Evolutionary conservation across 1,140 invertebrate genomes (phyloP).

Genomic region (Heliconius himera): DNA sequence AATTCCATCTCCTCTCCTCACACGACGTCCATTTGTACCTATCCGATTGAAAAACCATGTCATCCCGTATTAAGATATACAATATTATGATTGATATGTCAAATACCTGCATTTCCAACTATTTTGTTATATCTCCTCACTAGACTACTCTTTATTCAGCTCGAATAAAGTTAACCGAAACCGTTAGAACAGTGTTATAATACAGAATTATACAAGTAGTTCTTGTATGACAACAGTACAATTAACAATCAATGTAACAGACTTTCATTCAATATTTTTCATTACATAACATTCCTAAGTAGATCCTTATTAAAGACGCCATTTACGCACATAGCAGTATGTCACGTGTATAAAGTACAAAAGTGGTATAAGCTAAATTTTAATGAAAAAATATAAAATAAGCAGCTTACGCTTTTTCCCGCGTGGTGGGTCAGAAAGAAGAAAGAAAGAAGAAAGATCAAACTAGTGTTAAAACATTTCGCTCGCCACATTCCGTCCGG

Average conservation of each 20-base stretch:
- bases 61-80: too few relatives aligned
- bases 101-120: too few relatives aligned
- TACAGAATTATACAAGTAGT: background rate
- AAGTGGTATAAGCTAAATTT: background rate
- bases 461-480: too few relatives aligned
- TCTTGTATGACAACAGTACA: background rate
- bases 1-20: too few relatives aligned
- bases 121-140: too few relatives aligned
- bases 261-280: conserved; percentile 1
- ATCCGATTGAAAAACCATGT: too few relatives aligned
- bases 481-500: too few relatives aligned
- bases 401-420: too few relatives aligned
- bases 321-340: background rate
- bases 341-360: background rate
- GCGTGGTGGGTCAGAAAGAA: too few relatives aligned
- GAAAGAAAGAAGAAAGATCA: too few relatives aligned
- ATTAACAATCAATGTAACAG: background rate
- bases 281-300: background rate
- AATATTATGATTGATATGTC: too few relatives aligned
- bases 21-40: too few relatives aligned
- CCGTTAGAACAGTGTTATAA: background rate
- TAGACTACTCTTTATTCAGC: background rate
- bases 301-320: background rate
- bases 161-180: background rate
- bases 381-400: background rate